Evolutionary conservation across 2,888 invertebrate species (phyloP).

Genomic region (Drosophila imparisetae): DNA sequence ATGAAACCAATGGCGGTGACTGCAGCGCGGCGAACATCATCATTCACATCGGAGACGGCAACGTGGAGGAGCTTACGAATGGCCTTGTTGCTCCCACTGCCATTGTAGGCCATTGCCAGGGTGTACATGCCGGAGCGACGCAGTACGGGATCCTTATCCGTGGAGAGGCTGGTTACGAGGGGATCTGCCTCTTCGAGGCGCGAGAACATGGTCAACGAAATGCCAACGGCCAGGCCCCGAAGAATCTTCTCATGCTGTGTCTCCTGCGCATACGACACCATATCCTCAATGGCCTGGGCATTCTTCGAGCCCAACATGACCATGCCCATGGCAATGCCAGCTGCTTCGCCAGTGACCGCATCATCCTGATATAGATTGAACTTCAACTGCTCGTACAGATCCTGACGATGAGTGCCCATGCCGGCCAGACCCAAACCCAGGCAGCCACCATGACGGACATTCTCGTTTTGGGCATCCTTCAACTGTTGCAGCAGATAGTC

Average conservation of each 20-base stretch:
- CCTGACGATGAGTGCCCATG: slow-evolving; percentile 98
- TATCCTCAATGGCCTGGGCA: slow-evolving; percentile 94
- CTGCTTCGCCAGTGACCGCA: slow-evolving; percentile 99
- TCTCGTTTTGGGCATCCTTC: slow-evolving; percentile 98
- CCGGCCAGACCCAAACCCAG: slow-evolving; percentile 98
- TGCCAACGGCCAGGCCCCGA: slow-evolving; percentile 97
- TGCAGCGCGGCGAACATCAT: slow-evolving; percentile 98
- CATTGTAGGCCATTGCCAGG: slow-evolving; percentile 98
- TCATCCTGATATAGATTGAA: slow-evolving; percentile 99
- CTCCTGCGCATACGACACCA: slow-evolving; percentile 95
- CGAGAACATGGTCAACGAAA: slow-evolving; percentile 98
- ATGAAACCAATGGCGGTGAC: slow-evolving; percentile 99
- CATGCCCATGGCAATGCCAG: slow-evolving; percentile 99
- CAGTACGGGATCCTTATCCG: slow-evolving; percentile 97
- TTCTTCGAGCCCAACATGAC: slow-evolving; percentile 99
- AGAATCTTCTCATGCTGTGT: slow-evolving; percentile 99
- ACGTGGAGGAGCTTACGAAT: slow-evolving; percentile 97
- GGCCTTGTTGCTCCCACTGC: slow-evolving; percentile 98
- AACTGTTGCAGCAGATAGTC: slow-evolving; percentile 98
- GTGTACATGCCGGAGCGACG: slow-evolving; percentile 99
- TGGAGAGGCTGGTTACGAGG: slow-evolving; percentile 93
- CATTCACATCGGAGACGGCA: slow-evolving; percentile 99
- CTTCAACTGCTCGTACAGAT: slow-evolving; percentile 98
- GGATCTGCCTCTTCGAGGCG: slow-evolving; percentile 98
- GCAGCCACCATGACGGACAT: slow-evolving; percentile 99